These are phyloP conservation scores for Dasysyrphus albostriatus DNA, from an alignment of 2,888 invertebrate species.

Conservation along the genomic window DNA sequence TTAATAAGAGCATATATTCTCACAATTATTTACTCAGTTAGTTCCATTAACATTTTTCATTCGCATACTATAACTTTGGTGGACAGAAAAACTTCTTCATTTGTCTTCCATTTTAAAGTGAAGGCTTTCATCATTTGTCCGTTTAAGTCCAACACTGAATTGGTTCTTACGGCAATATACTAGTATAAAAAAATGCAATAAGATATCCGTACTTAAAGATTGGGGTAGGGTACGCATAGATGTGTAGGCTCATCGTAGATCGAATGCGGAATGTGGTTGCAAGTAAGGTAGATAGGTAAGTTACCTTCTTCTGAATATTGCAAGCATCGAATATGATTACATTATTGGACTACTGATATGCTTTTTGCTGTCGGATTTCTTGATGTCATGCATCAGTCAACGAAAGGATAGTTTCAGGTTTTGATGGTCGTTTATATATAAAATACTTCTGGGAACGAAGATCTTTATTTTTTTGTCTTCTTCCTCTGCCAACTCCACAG, in stretches of 20 bases:
- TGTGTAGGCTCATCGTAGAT: constrained; percentile 31
- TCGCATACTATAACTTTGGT: background rate
- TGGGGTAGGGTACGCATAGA: constrained; percentile 42
- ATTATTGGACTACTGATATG: constrained; percentile 55
- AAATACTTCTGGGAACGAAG: constrained; percentile 47
- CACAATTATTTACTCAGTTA: no score
- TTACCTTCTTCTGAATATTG: constrained; percentile 53
- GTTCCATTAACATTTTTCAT: no score
- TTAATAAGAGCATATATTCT: no score
- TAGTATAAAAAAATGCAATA: constrained; percentile 53
- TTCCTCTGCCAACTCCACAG: background rate
- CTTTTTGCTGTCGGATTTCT: constrained; percentile 54
- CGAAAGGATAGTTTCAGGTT: constrained; percentile 37
- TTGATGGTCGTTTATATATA: constrained; percentile 17
- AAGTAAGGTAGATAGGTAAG: constrained; percentile 3
- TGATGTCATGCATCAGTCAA: constrained; percentile 64
- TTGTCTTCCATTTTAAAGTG: background rate
- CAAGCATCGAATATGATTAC: constrained; percentile 45
- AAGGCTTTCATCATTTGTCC: constrained; percentile 26
- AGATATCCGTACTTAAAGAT: constrained; percentile 32
- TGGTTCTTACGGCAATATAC: background rate
- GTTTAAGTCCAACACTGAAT: constrained; percentile 22
- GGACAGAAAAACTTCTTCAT: background rate
- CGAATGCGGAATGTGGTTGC: constrained; percentile 41
- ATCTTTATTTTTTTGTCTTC: background rate